A percentile compares a stretch with the other conserved stretches of the same genome.
Evolutionary conservation across 2,888 invertebrate genomes (phyloP).

Genomic region (Cephalotes varians): DNA sequence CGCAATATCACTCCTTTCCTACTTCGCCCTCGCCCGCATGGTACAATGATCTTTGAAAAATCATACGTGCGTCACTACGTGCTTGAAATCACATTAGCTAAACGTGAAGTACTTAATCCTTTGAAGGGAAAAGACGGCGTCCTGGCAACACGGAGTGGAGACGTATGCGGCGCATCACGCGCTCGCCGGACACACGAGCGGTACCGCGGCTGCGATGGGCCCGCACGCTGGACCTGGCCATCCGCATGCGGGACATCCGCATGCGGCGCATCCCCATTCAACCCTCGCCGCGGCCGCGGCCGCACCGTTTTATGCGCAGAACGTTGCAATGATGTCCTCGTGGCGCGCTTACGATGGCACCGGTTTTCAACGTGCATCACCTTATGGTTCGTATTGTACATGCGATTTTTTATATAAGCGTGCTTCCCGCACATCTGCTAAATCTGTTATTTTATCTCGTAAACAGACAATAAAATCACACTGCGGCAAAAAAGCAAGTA

Average conservation of each 20-base stretch:
- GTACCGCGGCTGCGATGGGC: conserved; percentile 81
- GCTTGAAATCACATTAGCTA: not conserved
- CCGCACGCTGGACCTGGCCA: conserved; percentile 81
- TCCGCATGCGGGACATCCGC: conserved; percentile 82
- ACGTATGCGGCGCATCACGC: conserved; percentile 84
- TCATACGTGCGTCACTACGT: not conserved
- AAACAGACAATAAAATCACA: not conserved
- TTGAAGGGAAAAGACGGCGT: conserved; percentile 83
- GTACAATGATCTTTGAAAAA: conserved; percentile 65
- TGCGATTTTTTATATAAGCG: not conserved
- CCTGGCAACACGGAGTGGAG: conserved; percentile 85
- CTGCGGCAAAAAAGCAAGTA: not conserved
- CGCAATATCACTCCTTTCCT: conserved; percentile 85
- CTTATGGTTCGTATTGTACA: conserved; percentile 89
- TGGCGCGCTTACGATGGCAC: conserved; percentile 92
- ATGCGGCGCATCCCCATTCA: conserved; percentile 87
- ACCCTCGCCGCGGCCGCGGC: conserved; percentile 85
- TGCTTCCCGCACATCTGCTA: not conserved
- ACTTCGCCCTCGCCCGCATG: conserved; percentile 84
- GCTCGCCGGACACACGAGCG: conserved; percentile 82
- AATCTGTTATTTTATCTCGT: not conserved
- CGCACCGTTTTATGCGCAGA: conserved; percentile 92
- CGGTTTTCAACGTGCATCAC: conserved; percentile 93
- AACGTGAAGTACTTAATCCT: not conserved
- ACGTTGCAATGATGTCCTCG: conserved; percentile 92